phyloP scores from a whole-genome alignment of 2,113 vertebrate species.

The Saimiri boliviensis region DNA sequence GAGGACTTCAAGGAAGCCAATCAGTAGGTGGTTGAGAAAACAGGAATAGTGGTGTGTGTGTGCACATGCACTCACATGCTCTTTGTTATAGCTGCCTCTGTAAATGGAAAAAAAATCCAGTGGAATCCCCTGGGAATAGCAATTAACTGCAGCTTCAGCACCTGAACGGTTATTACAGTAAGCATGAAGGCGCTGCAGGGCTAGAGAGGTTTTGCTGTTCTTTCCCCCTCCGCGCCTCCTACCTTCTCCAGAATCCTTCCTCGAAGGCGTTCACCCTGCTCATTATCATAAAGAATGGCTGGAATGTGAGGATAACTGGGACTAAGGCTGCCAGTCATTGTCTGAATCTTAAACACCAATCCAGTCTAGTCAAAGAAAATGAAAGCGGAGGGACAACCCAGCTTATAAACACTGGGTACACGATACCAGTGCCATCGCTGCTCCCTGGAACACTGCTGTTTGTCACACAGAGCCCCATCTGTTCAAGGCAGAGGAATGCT shows the following conservation, averaged over 20 bases:
- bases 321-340: conserved; percentile 50
- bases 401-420: conserved; percentile 13
- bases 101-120: conserved; percentile 32
- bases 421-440: conserved; percentile 17
- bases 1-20: neutral
- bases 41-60: neutral
- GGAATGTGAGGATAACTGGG: conserved; percentile 70
- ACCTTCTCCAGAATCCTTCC: neutral
- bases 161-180: conserved; percentile 51
- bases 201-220: conserved; percentile 54
- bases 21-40: neutral
- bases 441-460: conserved; percentile 42
- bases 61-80: rapidly evolving
- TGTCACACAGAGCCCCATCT: conserved; percentile 58
- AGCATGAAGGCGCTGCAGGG: conserved; percentile 5
- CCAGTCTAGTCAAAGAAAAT: conserved; percentile 9
- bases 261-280: conserved; percentile 43
- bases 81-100: neutral
- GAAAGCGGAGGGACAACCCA: conserved; percentile 11
- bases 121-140: conserved; percentile 37
- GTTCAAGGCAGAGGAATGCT: conserved; percentile 23
- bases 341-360: conserved; percentile 38
- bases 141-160: neutral
- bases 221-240: neutral
- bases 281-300: conserved; percentile 74